A percentile compares a stretch with the other conserved stretches of the same genome.
These are phyloP conservation scores for Poecilobothrus nobilitatus DNA, from an alignment of 2,888 invertebrate species.

Conservation along the genomic window DNA sequence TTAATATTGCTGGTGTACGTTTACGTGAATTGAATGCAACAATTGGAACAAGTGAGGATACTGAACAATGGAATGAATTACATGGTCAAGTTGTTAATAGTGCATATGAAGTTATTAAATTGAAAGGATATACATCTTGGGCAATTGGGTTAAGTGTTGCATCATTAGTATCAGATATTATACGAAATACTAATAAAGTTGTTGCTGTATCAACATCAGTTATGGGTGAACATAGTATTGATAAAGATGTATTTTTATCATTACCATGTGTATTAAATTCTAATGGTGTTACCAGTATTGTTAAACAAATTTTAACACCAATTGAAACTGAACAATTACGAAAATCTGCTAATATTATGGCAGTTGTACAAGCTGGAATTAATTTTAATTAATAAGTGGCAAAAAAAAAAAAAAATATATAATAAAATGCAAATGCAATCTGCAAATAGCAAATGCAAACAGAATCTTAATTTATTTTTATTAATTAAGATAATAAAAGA, in stretches of 20 bases:
- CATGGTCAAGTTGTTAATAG: constrained; percentile 68
- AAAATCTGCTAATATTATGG: constrained; percentile 54
- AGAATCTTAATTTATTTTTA: too few species aligned
- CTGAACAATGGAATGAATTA: constrained; percentile 62
- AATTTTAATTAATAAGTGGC: constrained; percentile 23
- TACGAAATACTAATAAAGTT: constrained; percentile 59
- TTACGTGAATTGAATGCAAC: constrained; percentile 61
- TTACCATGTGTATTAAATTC: constrained; percentile 62
- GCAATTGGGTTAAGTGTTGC: constrained; percentile 69
- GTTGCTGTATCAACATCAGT: constrained; percentile 65
- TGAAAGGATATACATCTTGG: constrained; percentile 83
- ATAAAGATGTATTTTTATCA: constrained; percentile 68
- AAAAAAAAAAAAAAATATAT: not conserved
- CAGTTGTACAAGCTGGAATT: constrained; percentile 47
- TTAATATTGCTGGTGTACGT: constrained; percentile 74
- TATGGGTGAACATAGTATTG: constrained; percentile 58
- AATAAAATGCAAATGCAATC: too few species aligned
- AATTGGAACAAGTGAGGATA: constrained; percentile 59
- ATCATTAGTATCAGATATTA: constrained; percentile 55
- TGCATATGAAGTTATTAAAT: constrained; percentile 67
- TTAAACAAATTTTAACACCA: constrained; percentile 56
- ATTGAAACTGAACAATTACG: constrained; percentile 51
- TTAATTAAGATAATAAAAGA: too few species aligned
- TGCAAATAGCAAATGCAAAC: too few species aligned
- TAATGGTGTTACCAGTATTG: constrained; percentile 55